Percentiles rank a stretch among this genome's conserved stretches.
Evolutionary conservation across 2,113 vertebrate species (phyloP).

Genomic region (Camarhynchus parvulus): DNA sequence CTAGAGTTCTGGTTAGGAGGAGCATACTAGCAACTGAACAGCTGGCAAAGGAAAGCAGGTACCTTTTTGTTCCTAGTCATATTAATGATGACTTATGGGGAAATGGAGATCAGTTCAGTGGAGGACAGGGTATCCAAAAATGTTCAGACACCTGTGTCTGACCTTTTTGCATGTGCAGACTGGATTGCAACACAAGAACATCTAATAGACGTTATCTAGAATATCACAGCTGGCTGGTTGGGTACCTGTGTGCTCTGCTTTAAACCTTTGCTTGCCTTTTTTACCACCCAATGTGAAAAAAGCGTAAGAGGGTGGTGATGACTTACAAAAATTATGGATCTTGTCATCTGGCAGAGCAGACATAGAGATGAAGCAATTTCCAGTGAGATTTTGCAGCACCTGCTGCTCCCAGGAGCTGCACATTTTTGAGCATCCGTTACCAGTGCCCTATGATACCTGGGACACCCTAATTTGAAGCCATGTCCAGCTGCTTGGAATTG

Average conservation of each 20-base stretch:
- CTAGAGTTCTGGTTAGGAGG: neutral
- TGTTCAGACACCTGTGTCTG: fast-evolving
- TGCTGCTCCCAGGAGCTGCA: neutral
- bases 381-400: neutral
- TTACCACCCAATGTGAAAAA: neutral
- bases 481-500: neutral
- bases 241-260: neutral
- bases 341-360: neutral
- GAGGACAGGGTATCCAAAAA: neutral
- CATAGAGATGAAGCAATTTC: neutral
- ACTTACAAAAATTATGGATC: neutral
- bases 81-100: neutral
- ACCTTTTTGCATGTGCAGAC: neutral
- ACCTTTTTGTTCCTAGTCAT: neutral
- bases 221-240: neutral
- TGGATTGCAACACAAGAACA: neutral
- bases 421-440: neutral
- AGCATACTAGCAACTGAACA: neutral
- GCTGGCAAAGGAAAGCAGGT: neutral
- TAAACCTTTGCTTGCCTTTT: neutral
- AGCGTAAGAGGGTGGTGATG: fast-evolving
- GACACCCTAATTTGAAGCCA: neutral
- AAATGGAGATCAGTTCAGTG: neutral
- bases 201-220: neutral
- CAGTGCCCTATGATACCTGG: neutral